These are phyloP conservation scores for Drosophila aldrichi DNA, from an alignment of 2,888 invertebrate species.

Conservation along the genomic window DNA sequence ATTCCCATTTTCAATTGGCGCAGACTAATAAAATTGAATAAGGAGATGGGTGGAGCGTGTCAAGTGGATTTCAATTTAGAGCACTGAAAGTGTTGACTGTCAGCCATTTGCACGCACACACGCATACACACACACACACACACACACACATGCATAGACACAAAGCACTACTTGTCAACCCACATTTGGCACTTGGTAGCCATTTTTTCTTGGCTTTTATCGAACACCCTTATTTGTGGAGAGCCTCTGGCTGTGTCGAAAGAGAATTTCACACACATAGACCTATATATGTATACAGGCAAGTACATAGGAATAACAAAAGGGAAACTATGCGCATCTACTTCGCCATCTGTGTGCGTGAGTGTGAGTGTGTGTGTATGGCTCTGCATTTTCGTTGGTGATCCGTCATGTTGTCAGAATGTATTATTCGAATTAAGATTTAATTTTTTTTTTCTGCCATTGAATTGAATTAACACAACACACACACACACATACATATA, in stretches of 20 bases:
- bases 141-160: conserved; percentile 4
- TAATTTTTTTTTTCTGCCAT: conserved; percentile 82
- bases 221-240: conserved; percentile 74
- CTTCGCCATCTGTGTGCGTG: conserved; percentile 22
- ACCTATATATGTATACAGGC: conserved; percentile 27
- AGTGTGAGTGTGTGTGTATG: conserved; percentile 49
- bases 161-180: conserved; percentile 48
- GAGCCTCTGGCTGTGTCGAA: conserved; percentile 44
- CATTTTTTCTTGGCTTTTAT: conserved; percentile 73
- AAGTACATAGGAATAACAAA: conserved; percentile 31
- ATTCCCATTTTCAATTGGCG: background rate
- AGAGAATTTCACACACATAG: conserved; percentile 23
- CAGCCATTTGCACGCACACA: conserved; percentile 70
- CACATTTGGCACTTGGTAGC: conserved; percentile 72
- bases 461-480: conserved; percentile 77
- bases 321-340: conserved; percentile 73
- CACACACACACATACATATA: background rate
- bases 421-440: conserved; percentile 86
- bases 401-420: conserved; percentile 86
- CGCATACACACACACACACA: conserved; percentile 11
- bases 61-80: conserved; percentile 74
- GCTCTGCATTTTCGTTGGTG: conserved; percentile 84
- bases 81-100: conserved; percentile 76
- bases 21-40: conserved; percentile 2
- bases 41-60: conserved; percentile 47